These are phyloP conservation scores for Platysternon megacephalum DNA, from an alignment of 2,113 vertebrate species.

Conservation along the genomic window DNA sequence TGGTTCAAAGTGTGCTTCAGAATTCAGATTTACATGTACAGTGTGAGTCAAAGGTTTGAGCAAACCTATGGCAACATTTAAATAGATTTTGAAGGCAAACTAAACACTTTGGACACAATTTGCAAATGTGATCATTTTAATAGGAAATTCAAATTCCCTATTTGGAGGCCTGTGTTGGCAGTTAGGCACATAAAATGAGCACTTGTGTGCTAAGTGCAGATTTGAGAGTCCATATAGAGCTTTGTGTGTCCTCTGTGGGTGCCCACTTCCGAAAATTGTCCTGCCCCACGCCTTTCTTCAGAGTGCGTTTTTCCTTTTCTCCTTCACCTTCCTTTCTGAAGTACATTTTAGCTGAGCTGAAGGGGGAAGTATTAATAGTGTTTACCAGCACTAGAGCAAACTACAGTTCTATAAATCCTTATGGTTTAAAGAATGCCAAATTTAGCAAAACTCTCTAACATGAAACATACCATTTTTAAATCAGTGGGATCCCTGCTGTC, in stretches of 20 bases:
- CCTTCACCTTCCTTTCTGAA: not conserved
- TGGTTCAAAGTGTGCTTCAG: not conserved
- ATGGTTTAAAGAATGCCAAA: not conserved
- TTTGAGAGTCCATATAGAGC: not conserved
- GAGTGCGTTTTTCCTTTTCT: not conserved
- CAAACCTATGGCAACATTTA: not conserved
- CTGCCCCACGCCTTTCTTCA: not conserved
- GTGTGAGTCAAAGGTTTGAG: not conserved
- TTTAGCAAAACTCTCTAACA: not conserved
- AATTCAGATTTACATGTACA: not conserved
- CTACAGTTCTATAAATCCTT: not conserved
- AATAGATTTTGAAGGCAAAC: not conserved
- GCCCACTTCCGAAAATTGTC: conserved; percentile 3
- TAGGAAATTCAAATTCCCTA: conserved; percentile 1
- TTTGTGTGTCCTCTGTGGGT: not conserved
- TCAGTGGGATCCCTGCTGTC: not conserved
- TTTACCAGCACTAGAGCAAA: not conserved
- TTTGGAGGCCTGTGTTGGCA: not conserved
- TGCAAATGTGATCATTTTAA: conserved; percentile 11
- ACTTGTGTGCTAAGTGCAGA: not conserved
- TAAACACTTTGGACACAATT: not conserved
- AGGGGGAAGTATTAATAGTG: not conserved
- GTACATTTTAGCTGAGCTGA: not conserved
- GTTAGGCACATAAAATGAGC: not conserved
- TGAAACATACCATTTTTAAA: not conserved